Conservation (phyloP, 1,140 invertebrate genomes). For the Delia radicum region DNA sequence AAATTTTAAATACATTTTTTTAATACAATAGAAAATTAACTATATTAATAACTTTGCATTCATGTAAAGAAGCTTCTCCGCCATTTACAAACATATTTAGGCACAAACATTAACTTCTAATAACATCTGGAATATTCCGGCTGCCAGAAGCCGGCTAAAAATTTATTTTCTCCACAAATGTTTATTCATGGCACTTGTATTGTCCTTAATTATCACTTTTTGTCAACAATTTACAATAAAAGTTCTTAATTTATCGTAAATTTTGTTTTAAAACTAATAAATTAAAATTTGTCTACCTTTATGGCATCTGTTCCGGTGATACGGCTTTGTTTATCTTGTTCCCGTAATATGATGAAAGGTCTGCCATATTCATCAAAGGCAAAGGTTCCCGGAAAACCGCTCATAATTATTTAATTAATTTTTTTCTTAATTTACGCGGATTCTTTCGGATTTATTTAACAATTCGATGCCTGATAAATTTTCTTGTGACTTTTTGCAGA, state of each 20-base stretch:
- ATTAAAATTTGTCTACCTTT: slow-evolving; percentile 68
- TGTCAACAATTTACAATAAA: not conserved
- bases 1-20: not conserved
- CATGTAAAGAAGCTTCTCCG: not conserved
- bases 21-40: not conserved
- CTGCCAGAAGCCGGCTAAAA: not conserved
- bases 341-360: slow-evolving; percentile 95
- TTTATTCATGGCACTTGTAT: too few relatives aligned
- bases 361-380: slow-evolving; percentile 98
- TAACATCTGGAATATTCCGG: slow-evolving; percentile 9
- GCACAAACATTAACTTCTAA: not conserved
- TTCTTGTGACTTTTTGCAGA: not conserved
- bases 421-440: not conserved
- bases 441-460: slow-evolving; percentile 28
- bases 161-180: not conserved
- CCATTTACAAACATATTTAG: not conserved
- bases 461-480: not conserved
- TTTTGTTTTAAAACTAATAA: not conserved
- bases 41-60: not conserved
- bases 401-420: slow-evolving; percentile 35
- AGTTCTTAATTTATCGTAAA: not conserved
- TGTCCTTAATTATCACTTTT: too few relatives aligned
- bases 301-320: slow-evolving; percentile 94
- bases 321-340: slow-evolving; percentile 93
- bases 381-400: slow-evolving; percentile 79